A percentile compares a stretch with the other conserved stretches of the same genome.
Evolutionary conservation across 2,113 vertebrate species (phyloP).

Genomic region (Myanophis thanlyinensis): DNA sequence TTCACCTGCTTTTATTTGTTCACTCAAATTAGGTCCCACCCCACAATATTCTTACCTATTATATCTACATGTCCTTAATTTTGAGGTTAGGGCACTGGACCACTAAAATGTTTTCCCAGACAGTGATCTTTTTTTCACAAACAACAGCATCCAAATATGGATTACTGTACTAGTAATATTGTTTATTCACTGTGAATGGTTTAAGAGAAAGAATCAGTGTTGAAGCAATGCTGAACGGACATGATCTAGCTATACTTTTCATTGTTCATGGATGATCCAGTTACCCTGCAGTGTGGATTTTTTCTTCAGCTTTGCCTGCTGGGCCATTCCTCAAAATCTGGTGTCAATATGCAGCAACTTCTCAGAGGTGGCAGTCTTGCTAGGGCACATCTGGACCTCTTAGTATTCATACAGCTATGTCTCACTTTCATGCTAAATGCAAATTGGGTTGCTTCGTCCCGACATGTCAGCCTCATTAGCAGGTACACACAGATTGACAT

Average conservation of each 20-base stretch:
- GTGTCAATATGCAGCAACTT: slow-evolving; percentile 44
- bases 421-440: slow-evolving; percentile 56
- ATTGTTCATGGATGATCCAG: background rate
- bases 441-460: slow-evolving; percentile 44
- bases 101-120: background rate
- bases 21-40: background rate
- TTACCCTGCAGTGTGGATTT: slow-evolving; percentile 27
- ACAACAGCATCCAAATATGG: background rate
- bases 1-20: background rate
- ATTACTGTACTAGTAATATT: background rate
- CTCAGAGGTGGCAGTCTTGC: slow-evolving; percentile 40
- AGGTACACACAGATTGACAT: slow-evolving; percentile 28
- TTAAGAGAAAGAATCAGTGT: slow-evolving; percentile 12
- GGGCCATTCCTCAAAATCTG: background rate
- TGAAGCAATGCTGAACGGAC: background rate
- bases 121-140: background rate
- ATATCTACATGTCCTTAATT: background rate
- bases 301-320: slow-evolving; percentile 28
- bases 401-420: slow-evolving; percentile 45
- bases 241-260: background rate
- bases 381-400: slow-evolving; percentile 58
- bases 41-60: background rate
- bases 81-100: background rate
- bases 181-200: background rate
- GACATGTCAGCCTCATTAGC: slow-evolving; percentile 59